phyloP scores from a whole-genome alignment of 2,113 vertebrate species.

The Xenopus tropicalis region UCB_Xtro_10.0 CM004444.2:23287001-23287500 shows the following conservation, averaged over 20 bases:
- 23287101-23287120: background rate
- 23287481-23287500: too few relatives aligned
- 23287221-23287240: slow-evolving; percentile 2
- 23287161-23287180: background rate
- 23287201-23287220: background rate
- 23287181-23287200: slow-evolving; percentile 3
- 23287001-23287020: slow-evolving; percentile 16
- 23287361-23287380: too few relatives aligned
- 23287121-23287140: slow-evolving; percentile 5
- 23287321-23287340: background rate
- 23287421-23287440: too few relatives aligned
- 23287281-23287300: background rate
- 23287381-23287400: too few relatives aligned
- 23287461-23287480: too few relatives aligned
- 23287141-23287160: background rate
- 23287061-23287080: slow-evolving; percentile 36
- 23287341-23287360: background rate
- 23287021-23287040: slow-evolving; percentile 22
- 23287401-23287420: too few relatives aligned
- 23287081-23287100: slow-evolving; percentile 22
- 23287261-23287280: background rate
- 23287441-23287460: too few relatives aligned
- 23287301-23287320: background rate
- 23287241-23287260: slow-evolving; percentile 17
- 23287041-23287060: slow-evolving; percentile 32